Evolutionary conservation across 2,888 invertebrate genomes (phyloP).

Genomic region (Mythimna loreyi): DNA sequence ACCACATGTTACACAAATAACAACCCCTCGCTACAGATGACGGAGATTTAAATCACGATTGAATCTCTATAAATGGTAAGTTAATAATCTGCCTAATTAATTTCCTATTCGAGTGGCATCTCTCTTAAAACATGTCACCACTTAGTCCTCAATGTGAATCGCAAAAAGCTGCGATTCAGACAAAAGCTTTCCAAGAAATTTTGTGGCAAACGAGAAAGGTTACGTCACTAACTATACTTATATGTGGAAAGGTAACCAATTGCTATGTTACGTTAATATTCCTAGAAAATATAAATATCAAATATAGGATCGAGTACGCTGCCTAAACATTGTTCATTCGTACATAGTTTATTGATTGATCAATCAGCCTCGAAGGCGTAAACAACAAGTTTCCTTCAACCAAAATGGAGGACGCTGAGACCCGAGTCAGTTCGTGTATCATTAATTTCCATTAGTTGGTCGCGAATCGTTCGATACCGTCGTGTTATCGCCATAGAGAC

Average conservation of each 20-base stretch:
- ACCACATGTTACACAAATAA: constrained; percentile 34
- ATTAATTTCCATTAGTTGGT: constrained; percentile 49
- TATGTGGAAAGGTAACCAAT: neutral
- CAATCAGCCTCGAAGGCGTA: constrained; percentile 20
- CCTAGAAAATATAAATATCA: neutral
- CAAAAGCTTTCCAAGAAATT: neutral
- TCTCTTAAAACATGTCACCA: neutral
- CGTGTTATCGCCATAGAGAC: constrained; percentile 36
- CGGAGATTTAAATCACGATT: constrained; percentile 2
- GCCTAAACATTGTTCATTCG: neutral
- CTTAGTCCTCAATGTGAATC: neutral
- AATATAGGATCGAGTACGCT: neutral
- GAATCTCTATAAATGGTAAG: neutral
- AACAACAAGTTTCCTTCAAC: constrained; percentile 34
- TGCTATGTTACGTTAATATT: neutral
- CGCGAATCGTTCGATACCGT: constrained; percentile 34
- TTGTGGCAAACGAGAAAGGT: neutral
- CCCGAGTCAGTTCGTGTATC: constrained; percentile 28
- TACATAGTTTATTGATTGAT: constrained; percentile 32
- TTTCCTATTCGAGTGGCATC: constrained; percentile 1
- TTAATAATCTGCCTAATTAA: constrained; percentile 12
- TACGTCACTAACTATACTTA: neutral
- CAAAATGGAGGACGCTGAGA: constrained; percentile 27
- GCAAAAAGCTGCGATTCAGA: neutral
- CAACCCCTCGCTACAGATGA: constrained; percentile 5